A percentile compares a stretch with the other conserved stretches of the same genome.
Evolutionary conservation across 2,797 vertebrate genomes (phyloP).

Genomic region (Neoniphon sammara): DNA sequence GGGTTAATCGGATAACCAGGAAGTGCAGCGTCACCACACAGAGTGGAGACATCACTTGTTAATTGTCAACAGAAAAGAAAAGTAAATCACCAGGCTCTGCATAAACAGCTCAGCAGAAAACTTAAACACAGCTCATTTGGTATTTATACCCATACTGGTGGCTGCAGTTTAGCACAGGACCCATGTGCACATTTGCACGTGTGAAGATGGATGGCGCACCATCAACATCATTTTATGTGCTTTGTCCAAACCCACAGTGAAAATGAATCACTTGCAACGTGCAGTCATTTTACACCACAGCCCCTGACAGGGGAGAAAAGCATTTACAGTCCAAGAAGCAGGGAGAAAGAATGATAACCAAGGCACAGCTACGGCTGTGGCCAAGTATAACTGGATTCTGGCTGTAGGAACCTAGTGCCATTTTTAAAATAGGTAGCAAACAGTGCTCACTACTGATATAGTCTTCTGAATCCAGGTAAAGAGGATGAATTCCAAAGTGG

Average conservation of each 20-base stretch:
- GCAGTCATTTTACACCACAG: slow-evolving; percentile 60
- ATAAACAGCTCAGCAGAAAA: slow-evolving; percentile 42
- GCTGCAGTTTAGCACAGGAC: slow-evolving; percentile 45
- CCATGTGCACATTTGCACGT: slow-evolving; percentile 14
- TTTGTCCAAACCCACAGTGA: slow-evolving; percentile 50
- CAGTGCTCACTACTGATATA: slow-evolving; percentile 2
- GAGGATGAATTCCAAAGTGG: slow-evolving; percentile 1
- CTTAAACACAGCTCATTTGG: slow-evolving; percentile 22
- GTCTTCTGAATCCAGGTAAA: not conserved
- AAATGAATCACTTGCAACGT: slow-evolving; percentile 66
- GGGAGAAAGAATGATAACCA: slow-evolving; percentile 39
- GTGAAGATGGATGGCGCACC: slow-evolving; percentile 64
- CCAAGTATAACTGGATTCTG: slow-evolving; percentile 24
- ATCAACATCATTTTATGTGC: slow-evolving; percentile 63
- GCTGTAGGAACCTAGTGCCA: not conserved
- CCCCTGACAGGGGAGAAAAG: slow-evolving; percentile 59
- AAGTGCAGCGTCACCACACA: slow-evolving; percentile 21
- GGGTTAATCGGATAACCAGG: slow-evolving; percentile 44
- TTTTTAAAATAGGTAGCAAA: slow-evolving; percentile 18
- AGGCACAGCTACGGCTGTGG: slow-evolving; percentile 10
- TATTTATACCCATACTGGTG: slow-evolving; percentile 48
- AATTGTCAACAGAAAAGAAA: slow-evolving; percentile 38
- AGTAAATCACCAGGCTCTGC: slow-evolving; percentile 19
- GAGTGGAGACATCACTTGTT: slow-evolving; percentile 14
- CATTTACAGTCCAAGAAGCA: slow-evolving; percentile 47